Evolutionary conservation across 2,888 invertebrate species (phyloP).

Genomic region (Philereme transversata): DNA sequence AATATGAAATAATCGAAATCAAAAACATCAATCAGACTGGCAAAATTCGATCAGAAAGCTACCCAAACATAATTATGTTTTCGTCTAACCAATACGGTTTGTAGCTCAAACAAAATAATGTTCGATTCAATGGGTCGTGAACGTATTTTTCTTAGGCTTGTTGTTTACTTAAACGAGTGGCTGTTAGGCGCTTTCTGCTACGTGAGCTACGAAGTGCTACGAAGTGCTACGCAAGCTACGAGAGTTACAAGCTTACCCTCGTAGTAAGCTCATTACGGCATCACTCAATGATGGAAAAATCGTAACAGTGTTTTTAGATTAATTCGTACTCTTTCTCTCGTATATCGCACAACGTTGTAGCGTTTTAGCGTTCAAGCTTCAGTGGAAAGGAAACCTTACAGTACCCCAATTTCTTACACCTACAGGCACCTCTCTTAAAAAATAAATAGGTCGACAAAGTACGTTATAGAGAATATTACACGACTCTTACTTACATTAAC

Average conservation of each 20-base stretch:
- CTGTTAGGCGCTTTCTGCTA: too few species aligned
- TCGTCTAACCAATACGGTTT: slow-evolving; percentile 43
- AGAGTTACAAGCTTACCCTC: too few species aligned
- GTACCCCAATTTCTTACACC: slow-evolving; percentile 16
- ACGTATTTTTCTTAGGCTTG: slow-evolving; percentile 11
- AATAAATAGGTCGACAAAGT: slow-evolving; percentile 20
- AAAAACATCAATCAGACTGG: slow-evolving; percentile 44
- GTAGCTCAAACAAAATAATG: slow-evolving; percentile 32
- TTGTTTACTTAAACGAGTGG: not conserved
- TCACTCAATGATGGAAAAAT: too few species aligned
- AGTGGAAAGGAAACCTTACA: not conserved
- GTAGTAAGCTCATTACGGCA: too few species aligned
- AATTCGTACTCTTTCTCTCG: too few species aligned
- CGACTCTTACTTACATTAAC: slow-evolving; percentile 23
- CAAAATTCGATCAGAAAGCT: slow-evolving; percentile 50
- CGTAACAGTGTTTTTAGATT: too few species aligned
- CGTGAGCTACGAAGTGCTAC: too few species aligned
- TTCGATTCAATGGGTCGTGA: slow-evolving; percentile 25
- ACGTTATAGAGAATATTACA: slow-evolving; percentile 18
- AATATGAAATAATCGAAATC: slow-evolving; percentile 26
- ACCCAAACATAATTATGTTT: slow-evolving; percentile 53
- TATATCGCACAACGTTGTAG: too few species aligned
- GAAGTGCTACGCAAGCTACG: too few species aligned
- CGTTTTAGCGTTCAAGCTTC: not conserved
- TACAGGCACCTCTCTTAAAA: slow-evolving; percentile 19